These are phyloP conservation scores for Tetragonula clypearis DNA, from an alignment of 1,140 invertebrate species.

Conservation along the genomic window DNA sequence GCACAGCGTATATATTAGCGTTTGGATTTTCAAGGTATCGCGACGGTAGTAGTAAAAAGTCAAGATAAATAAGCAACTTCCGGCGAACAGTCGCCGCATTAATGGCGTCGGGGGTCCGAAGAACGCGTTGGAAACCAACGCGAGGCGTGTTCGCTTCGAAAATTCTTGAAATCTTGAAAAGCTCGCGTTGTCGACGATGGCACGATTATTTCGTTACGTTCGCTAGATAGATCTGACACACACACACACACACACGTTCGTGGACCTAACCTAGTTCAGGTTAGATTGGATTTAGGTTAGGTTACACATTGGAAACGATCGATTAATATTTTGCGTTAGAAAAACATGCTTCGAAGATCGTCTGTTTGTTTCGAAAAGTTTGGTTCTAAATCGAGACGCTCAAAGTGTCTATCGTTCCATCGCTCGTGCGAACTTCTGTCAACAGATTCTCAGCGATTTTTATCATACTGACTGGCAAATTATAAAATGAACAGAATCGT, in stretches of 20 bases:
- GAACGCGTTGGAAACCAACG: conserved; percentile 17
- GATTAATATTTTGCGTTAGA: neutral
- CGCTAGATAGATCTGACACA: neutral
- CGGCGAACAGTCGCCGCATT: conserved; percentile 55
- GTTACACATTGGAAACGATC: neutral
- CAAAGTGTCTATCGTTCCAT: too few relatives aligned
- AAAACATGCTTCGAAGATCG: too few relatives aligned
- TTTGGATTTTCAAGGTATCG: neutral
- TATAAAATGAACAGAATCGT: too few relatives aligned
- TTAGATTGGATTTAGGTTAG: neutral
- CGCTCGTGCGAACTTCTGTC: too few relatives aligned
- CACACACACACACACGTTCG: too few relatives aligned
- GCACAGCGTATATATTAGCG: too few relatives aligned
- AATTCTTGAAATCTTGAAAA: neutral
- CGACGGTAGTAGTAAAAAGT: neutral
- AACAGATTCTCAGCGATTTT: too few relatives aligned
- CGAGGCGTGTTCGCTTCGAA: conserved; percentile 25
- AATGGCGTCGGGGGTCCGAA: conserved; percentile 47
- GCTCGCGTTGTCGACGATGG: neutral
- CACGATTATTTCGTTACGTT: neutral
- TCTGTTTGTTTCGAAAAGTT: too few relatives aligned
- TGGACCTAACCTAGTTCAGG: too few relatives aligned
- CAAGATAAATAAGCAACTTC: conserved; percentile 71
- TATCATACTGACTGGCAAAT: too few relatives aligned
- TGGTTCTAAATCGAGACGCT: too few relatives aligned